Percentiles rank a stretch among this genome's conserved stretches.
Conservation (phyloP, 92 coral and sea anemone genomes). For the Paramuricea clavata region DNA sequence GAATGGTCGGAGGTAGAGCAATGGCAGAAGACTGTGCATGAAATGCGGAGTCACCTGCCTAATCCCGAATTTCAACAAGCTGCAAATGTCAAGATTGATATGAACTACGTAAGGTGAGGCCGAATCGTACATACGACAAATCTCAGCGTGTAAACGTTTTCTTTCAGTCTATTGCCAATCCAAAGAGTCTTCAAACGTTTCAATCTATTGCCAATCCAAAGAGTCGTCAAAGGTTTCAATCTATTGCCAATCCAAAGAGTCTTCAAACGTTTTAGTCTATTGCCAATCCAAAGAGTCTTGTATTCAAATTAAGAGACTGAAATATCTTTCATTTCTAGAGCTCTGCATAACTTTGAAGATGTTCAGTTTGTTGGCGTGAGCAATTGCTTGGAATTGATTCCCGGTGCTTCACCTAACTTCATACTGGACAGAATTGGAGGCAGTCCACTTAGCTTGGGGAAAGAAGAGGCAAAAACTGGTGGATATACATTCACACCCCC, state of each 20-base stretch:
- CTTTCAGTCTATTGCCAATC: no score
- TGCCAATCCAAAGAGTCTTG: no score
- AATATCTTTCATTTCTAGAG: conserved; percentile 57
- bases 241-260: no score
- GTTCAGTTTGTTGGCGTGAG: conserved; percentile 81
- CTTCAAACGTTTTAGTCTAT: no score
- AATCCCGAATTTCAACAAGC: conserved; percentile 83
- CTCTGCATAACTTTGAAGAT: conserved; percentile 92
- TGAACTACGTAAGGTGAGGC: conserved; percentile 90
- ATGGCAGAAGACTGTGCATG: conserved; percentile 88
- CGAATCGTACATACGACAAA: no score
- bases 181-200: no score
- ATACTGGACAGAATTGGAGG: conserved; percentile 82
- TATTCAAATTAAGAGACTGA: not conserved
- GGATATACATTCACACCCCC: conserved; percentile 79
- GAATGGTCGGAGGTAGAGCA: conserved; percentile 93
- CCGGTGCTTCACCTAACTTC: conserved; percentile 89
- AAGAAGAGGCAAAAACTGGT: conserved; percentile 66
- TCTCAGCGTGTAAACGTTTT: no score
- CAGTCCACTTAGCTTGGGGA: conserved; percentile 80
- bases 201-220: no score
- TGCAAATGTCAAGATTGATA: conserved; percentile 75
- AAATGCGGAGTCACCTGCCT: conserved; percentile 76
- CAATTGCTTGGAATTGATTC: conserved; percentile 85
- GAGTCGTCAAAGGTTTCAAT: no score